phyloP scores from a whole-genome alignment of 2,113 vertebrate species.

The Melanotaenia duboulayi region DNA sequence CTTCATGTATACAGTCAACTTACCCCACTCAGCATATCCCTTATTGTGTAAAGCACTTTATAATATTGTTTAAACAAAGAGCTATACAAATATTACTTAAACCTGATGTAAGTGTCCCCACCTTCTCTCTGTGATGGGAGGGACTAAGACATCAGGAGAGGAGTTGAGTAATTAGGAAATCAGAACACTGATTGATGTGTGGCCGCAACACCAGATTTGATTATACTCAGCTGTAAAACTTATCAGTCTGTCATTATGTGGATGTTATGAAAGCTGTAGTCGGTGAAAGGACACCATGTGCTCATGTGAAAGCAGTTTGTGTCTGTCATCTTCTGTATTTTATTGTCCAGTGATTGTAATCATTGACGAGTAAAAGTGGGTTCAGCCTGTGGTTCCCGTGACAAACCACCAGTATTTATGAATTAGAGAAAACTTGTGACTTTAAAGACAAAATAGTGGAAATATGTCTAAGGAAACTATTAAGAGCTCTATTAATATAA shows the following conservation, averaged over 20 bases:
- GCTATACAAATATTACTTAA: too few species aligned
- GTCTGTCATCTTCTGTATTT: neutral
- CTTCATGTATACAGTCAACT: too few species aligned
- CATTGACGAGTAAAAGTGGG: neutral
- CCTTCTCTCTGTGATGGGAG: neutral
- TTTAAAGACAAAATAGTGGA: too few species aligned
- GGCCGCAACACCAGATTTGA: too few species aligned
- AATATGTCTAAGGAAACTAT: too few species aligned
- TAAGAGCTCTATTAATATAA: too few species aligned
- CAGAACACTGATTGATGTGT: neutral
- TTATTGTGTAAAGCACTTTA: too few species aligned
- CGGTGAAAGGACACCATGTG: neutral
- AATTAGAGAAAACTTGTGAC: too few species aligned
- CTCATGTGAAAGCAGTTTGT: neutral
- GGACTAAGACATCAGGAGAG: neutral
- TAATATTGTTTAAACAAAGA: too few species aligned
- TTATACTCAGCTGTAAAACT: neutral
- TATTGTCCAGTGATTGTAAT: neutral
- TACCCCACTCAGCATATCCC: too few species aligned
- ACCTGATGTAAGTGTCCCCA: too few species aligned
- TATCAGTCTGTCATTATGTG: neutral
- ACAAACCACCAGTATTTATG: neutral
- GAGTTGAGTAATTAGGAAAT: too few species aligned
- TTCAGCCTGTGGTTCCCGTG: slow-evolving; percentile 64
- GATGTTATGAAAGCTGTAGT: neutral